phyloP scores from a whole-genome alignment of 2,113 vertebrate species.

The Vidua macroura region DNA sequence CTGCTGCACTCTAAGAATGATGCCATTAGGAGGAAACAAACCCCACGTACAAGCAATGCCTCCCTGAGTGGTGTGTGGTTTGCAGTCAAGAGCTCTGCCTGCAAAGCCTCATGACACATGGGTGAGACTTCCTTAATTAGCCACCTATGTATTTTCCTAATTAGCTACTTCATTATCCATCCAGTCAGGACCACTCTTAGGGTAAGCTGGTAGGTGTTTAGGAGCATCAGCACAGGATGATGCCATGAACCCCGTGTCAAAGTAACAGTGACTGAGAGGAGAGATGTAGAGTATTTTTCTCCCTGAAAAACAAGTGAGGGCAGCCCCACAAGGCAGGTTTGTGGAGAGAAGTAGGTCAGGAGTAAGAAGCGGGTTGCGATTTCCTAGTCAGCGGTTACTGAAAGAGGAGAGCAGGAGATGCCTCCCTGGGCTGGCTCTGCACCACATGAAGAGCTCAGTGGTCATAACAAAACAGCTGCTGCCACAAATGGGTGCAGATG shows the following conservation, averaged over 20 bases:
- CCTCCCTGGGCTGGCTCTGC: background rate
- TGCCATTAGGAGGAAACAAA: background rate
- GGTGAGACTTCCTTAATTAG: background rate
- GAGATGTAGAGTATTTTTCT: background rate
- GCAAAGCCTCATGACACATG: background rate
- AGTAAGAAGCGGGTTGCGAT: accelerated
- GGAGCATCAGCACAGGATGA: background rate
- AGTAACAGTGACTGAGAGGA: background rate
- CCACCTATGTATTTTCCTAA: background rate
- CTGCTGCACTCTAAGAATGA: slow-evolving; percentile 8
- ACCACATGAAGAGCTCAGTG: slow-evolving; percentile 9
- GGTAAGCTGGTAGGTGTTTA: background rate
- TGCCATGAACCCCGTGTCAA: accelerated
- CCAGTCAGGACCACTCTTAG: background rate
- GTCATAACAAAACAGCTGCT: slow-evolving; percentile 39
- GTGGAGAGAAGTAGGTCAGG: slow-evolving; percentile 52
- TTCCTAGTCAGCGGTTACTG: slow-evolving; percentile 40
- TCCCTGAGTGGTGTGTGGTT: background rate
- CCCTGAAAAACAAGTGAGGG: background rate
- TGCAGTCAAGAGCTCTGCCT: background rate
- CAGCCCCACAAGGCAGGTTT: background rate
- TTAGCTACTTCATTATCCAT: background rate
- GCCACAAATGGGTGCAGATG: background rate
- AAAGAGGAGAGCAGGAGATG: background rate
- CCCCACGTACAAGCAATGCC: accelerated